Percentiles rank a stretch among this genome's conserved stretches.
These are phyloP conservation scores for Siphlonurus alternatus DNA, from an alignment of 2,888 invertebrate genomes.

Conservation along the genomic window DNA sequence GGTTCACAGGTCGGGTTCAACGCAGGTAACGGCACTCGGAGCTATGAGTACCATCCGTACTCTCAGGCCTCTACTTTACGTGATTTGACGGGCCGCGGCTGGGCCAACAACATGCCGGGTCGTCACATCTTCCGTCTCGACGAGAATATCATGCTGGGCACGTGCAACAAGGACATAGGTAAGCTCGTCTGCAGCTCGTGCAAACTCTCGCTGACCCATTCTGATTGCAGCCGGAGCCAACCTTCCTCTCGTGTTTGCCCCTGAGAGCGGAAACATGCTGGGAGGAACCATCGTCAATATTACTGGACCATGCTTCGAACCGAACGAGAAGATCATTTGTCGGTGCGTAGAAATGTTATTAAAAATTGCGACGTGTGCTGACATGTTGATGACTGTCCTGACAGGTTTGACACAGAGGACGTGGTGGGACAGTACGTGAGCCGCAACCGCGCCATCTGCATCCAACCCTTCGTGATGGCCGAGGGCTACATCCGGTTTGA, in stretches of 20 bases:
- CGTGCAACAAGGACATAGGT: constrained; percentile 84
- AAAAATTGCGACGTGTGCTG: background rate
- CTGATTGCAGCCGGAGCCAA: constrained; percentile 52
- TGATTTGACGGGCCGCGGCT: constrained; percentile 68
- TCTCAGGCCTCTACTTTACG: constrained; percentile 72
- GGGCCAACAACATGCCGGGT: constrained; percentile 75
- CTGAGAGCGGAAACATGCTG: constrained; percentile 93
- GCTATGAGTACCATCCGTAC: constrained; percentile 77
- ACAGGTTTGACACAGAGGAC: constrained; percentile 61
- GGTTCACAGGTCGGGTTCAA: constrained; percentile 75
- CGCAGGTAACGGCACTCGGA: constrained; percentile 83
- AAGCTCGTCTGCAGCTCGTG: constrained; percentile 17
- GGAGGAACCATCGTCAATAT: constrained; percentile 94
- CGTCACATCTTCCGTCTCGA: constrained; percentile 90
- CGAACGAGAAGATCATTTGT: constrained; percentile 57
- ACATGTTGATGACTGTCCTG: background rate
- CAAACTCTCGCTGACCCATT: background rate
- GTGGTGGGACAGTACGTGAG: constrained; percentile 62
- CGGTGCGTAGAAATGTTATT: constrained; percentile 18
- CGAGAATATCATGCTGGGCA: constrained; percentile 82
- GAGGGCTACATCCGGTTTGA: constrained; percentile 80
- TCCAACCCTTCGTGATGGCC: constrained; percentile 71
- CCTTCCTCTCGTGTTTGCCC: constrained; percentile 72
- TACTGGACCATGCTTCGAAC: constrained; percentile 85
- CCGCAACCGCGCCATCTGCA: constrained; percentile 70